Evolutionary conservation across 2,797 vertebrate genomes (phyloP).

Genomic region (Notolabrus celidotus): DNA sequence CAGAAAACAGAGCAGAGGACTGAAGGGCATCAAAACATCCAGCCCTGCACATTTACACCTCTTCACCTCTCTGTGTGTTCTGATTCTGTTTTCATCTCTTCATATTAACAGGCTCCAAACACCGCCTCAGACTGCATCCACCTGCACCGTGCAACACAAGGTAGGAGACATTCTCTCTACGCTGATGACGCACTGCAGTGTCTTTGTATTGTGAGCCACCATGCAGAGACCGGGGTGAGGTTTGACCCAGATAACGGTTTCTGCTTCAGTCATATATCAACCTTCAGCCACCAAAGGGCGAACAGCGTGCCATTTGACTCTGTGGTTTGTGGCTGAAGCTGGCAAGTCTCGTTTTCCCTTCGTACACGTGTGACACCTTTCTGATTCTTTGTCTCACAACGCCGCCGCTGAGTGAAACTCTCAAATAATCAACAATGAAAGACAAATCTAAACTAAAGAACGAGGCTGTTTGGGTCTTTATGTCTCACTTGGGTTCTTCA

Average conservation of each 20-base stretch:
- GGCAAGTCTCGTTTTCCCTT: slow-evolving; percentile 24
- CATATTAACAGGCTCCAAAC: neutral
- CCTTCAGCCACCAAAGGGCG: slow-evolving; percentile 16
- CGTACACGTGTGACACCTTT: neutral
- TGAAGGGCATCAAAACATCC: slow-evolving; percentile 2
- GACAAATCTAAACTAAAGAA: neutral
- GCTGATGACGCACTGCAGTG: no score
- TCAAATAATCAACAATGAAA: no score
- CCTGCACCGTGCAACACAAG: no score
- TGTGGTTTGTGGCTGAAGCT: slow-evolving; percentile 56
- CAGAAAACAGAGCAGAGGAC: slow-evolving; percentile 7
- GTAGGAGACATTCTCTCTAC: no score
- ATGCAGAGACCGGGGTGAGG: slow-evolving; percentile 46
- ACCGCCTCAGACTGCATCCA: neutral
- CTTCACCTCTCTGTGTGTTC: slow-evolving; percentile 9
- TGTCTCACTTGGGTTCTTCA: neutral
- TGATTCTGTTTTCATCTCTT: slow-evolving; percentile 26
- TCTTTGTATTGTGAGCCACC: neutral
- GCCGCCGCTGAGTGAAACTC: neutral
- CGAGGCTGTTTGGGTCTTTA: neutral
- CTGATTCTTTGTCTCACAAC: slow-evolving; percentile 6
- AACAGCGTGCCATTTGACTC: slow-evolving; percentile 21
- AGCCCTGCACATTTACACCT: slow-evolving; percentile 8
- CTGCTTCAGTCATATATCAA: slow-evolving; percentile 26
- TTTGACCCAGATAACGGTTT: slow-evolving; percentile 69